phyloP scores from a whole-genome alignment of 2,888 invertebrate genomes.

The Syrista parreyssii region DNA sequence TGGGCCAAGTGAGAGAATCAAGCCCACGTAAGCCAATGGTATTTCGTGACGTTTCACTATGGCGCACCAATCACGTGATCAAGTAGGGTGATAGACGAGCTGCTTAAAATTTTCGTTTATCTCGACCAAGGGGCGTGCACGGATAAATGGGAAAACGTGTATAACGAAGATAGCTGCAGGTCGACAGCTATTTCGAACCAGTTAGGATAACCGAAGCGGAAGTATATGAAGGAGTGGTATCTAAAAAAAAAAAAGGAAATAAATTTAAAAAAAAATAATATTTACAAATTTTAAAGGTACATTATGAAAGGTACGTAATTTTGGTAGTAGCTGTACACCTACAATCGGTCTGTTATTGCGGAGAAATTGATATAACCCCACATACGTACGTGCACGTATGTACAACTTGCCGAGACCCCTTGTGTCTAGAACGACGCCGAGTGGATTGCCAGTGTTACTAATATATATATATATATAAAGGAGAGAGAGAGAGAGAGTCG shows the following conservation, averaged over 20 bases:
- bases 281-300: background rate
- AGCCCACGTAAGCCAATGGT: background rate
- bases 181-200: background rate
- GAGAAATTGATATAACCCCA: slow-evolving; percentile 46
- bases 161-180: background rate
- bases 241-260: too few species aligned
- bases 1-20: slow-evolving; percentile 26
- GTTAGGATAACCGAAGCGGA: background rate
- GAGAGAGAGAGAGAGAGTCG: slow-evolving; percentile 7
- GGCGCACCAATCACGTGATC: slow-evolving; percentile 1
- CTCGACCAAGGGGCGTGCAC: background rate
- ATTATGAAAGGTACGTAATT: slow-evolving; percentile 12
- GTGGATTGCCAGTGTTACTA: background rate
- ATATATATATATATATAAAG: background rate
- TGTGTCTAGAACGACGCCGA: slow-evolving; percentile 7
- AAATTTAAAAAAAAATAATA: too few species aligned
- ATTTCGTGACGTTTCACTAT: background rate
- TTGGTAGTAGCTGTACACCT: slow-evolving; percentile 37
- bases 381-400: slow-evolving; percentile 3
- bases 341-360: slow-evolving; percentile 38
- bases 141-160: slow-evolving; percentile 4
- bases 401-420: slow-evolving; percentile 8
- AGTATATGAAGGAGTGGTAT: background rate
- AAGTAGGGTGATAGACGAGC: background rate
- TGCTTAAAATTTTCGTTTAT: background rate